Conservation (phyloP, 2,113 vertebrate species). For the Prietella phreatophila region DNA sequence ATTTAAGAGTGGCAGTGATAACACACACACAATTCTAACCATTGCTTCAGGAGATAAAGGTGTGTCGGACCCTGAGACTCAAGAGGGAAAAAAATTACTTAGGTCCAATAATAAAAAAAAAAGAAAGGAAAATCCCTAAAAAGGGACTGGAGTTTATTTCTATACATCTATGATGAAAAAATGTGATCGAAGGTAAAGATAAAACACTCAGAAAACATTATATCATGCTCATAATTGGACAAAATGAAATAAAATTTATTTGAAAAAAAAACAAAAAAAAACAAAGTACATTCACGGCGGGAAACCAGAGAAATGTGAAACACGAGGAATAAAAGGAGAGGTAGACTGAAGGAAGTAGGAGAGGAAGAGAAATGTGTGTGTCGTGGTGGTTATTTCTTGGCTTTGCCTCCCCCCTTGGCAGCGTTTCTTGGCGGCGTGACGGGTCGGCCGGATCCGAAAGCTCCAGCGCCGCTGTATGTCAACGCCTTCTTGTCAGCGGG, state of each 20-base stretch:
- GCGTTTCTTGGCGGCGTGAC: constrained; percentile 90
- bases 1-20: constrained; percentile 53
- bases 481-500: constrained; percentile 88
- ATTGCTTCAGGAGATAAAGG: constrained; percentile 53
- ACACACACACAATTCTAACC: constrained; percentile 43
- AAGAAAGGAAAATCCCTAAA: constrained; percentile 12
- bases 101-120: constrained; percentile 38
- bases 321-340: constrained; percentile 66
- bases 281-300: constrained; percentile 62
- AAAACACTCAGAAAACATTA: constrained; percentile 3
- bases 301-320: constrained; percentile 70
- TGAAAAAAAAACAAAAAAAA: background rate
- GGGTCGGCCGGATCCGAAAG: constrained; percentile 81
- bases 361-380: constrained; percentile 54
- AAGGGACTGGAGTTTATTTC: constrained; percentile 28
- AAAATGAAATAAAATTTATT: background rate
- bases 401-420: constrained; percentile 72
- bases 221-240: constrained; percentile 40
- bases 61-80: constrained; percentile 53
- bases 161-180: constrained; percentile 36
- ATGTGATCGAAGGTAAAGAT: constrained; percentile 7
- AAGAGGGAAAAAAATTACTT: constrained; percentile 25
- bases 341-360: constrained; percentile 64
- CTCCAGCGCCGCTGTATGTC: constrained; percentile 82
- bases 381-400: constrained; percentile 83